Conservation (phyloP, 2,888 invertebrate species). For the Imbricaverruca yamaguchii region DNA sequence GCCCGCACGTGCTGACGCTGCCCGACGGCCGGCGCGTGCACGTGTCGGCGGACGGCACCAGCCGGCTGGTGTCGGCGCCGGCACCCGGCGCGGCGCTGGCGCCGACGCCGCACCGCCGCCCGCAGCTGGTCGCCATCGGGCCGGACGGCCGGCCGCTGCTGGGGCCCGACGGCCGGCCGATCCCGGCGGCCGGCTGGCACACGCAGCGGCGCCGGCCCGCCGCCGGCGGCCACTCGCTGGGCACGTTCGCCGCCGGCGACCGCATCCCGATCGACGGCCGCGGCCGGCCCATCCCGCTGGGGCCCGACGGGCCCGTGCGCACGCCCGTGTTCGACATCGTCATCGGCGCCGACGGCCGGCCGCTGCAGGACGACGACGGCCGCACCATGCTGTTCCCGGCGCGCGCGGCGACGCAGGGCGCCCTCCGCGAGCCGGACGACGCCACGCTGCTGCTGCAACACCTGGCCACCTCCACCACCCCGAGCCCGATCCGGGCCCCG, state of each 20-base stretch:
- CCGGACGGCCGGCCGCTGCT: not conserved
- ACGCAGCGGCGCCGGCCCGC: not conserved
- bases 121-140: not conserved
- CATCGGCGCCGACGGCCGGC: not conserved
- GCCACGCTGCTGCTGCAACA: constrained; percentile 4
- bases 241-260: not conserved
- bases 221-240: not conserved
- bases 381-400: constrained; percentile 8
- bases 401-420: too few species aligned
- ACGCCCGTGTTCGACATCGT: constrained; percentile 7
- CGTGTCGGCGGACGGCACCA: not conserved
- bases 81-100: too few species aligned
- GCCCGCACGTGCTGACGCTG: not conserved
- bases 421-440: not conserved
- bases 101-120: not conserved
- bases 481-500: not conserved
- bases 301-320: not conserved
- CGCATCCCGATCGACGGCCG: constrained; percentile 6
- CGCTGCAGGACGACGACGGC: not conserved
- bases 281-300: not conserved
- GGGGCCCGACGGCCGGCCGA: not conserved
- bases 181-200: not conserved
- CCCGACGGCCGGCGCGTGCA: not conserved
- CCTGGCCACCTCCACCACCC: constrained; percentile 1
- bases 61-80: not conserved